A percentile compares a stretch with the other conserved stretches of the same genome.
These are phyloP conservation scores for Trididemnum nubilum DNA, from an alignment of 23 tunicate species.

Conservation along the genomic window DNA sequence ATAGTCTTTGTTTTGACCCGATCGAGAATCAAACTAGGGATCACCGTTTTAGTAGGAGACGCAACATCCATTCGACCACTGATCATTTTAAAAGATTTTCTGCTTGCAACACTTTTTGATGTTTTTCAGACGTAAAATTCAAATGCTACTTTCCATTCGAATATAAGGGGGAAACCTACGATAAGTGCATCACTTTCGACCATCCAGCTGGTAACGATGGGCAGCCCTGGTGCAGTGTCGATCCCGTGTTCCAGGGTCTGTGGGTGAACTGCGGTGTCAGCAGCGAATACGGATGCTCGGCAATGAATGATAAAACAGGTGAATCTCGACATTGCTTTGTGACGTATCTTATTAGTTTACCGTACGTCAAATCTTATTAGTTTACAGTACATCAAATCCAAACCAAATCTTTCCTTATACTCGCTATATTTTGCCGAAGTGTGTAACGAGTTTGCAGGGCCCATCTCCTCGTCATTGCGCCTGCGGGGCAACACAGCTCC, in stretches of 20 bases:
- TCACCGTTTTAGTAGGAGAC: too few species aligned
- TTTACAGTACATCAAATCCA: background rate
- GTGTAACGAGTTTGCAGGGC: background rate
- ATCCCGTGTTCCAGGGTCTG: slow-evolving; percentile 50
- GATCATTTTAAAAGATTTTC: too few species aligned
- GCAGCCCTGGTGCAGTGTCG: slow-evolving; percentile 83
- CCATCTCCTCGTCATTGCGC: background rate
- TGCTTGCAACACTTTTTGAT: too few species aligned
- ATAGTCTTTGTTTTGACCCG: too few species aligned
- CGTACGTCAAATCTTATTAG: background rate
- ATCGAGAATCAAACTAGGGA: too few species aligned
- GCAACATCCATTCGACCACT: too few species aligned
- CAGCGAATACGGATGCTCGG: slow-evolving; percentile 66
- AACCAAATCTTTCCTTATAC: background rate
- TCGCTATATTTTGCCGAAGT: background rate
- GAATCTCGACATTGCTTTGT: background rate
- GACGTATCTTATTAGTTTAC: background rate
- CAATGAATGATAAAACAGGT: slow-evolving; percentile 63
- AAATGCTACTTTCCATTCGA: slow-evolving; percentile 76
- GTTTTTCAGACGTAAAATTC: slow-evolving; percentile 60
- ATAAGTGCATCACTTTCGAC: slow-evolving; percentile 74
- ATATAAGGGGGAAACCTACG: slow-evolving; percentile 58
- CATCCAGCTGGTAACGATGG: slow-evolving; percentile 32
- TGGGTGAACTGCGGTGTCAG: slow-evolving; percentile 60
- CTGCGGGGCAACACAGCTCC: too few species aligned